phyloP scores from a whole-genome alignment of 2,888 invertebrate genomes.

The Apeira syringaria region DNA sequence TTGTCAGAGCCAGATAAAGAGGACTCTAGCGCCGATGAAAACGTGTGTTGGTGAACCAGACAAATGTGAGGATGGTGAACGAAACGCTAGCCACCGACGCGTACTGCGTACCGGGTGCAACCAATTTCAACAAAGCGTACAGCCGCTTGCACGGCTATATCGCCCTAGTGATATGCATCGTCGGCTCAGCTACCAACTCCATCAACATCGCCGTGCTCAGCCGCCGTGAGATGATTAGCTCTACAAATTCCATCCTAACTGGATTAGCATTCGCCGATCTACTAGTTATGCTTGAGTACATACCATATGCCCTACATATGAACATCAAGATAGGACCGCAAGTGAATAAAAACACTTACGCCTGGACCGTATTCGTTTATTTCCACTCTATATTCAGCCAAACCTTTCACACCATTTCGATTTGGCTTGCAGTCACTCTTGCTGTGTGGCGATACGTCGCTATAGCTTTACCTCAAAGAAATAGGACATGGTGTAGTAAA shows the following conservation, averaged over 20 bases:
- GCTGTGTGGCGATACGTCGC: slow-evolving; percentile 97
- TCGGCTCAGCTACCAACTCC: slow-evolving; percentile 95
- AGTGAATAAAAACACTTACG: slow-evolving; percentile 84
- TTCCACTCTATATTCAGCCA: slow-evolving; percentile 96
- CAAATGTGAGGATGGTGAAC: slow-evolving; percentile 59
- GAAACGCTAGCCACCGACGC: slow-evolving; percentile 52
- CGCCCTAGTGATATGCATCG: slow-evolving; percentile 93
- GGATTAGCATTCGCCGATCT: slow-evolving; percentile 96
- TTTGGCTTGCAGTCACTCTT: slow-evolving; percentile 95
- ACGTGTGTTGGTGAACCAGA: slow-evolving; percentile 34
- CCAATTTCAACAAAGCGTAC: slow-evolving; percentile 86
- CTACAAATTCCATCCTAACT: slow-evolving; percentile 96
- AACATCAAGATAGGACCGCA: slow-evolving; percentile 86
- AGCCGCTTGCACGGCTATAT: slow-evolving; percentile 92
- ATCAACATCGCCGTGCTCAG: slow-evolving; percentile 96
- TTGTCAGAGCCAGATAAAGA: slow-evolving; percentile 11
- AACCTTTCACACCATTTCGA: slow-evolving; percentile 94
- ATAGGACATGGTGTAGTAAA: slow-evolving; percentile 92
- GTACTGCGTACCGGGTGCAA: slow-evolving; percentile 83
- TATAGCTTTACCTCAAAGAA: slow-evolving; percentile 91
- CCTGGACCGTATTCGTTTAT: slow-evolving; percentile 93
- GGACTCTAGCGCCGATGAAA: slow-evolving; percentile 45
- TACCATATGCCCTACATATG: slow-evolving; percentile 93
- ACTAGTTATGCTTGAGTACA: slow-evolving; percentile 97
- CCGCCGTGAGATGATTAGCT: slow-evolving; percentile 94